Base-by-base conservation (phyloP, 2,113 vertebrate species). In the Nesoenas mayeri region DNA sequence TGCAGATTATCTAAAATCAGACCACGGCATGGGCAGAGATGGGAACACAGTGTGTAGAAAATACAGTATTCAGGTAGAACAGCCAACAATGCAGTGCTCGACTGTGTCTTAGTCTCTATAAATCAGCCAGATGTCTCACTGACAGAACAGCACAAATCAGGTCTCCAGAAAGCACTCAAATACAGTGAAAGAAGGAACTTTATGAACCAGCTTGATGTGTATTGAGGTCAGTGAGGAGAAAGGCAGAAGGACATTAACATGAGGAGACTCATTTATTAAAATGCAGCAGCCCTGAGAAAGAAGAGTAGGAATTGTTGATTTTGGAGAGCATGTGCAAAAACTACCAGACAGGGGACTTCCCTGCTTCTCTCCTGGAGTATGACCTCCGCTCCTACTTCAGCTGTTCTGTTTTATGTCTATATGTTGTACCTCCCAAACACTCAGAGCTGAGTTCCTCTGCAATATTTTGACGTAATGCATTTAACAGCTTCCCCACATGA, bases 401-500 rank as follows among this genome's bases (percentile, higher is more conserved):
- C 53, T 89, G 73, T 65, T 95, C 92, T 93, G 95, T 29, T 96
- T 96, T 96, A 77, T 89, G 82, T 93, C 92, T 91, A 2, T 75
- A 60, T 21, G 61, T 47, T 89, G 84, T 51, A 84, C 83, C 73
- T 95, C 73, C 79, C 77, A 96, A 93, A 61, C 47, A 53, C 92
- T 96, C 80, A 81, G 86, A 89, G 70, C 66, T 3, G 11, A 84
- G 85, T 71, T 94, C 12, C 5, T 80, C 88, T 70, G 77, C 83
- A 75, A 66, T 96, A 89, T 91, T 95, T 94, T 95, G 75, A 92
- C 5, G 47, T 91, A 93, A 96, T 51, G 29, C 94, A 89, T 96
- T 97, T 91, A 94, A 96, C 83, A 89, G 95, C 92, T 92, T 96
- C 86, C 70, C 85, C 92, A 82, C 91, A 58, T 22, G 80, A 83